phyloP scores from a whole-genome alignment of 2,113 vertebrate species.

The Pristiophorus japonicus region DNA sequence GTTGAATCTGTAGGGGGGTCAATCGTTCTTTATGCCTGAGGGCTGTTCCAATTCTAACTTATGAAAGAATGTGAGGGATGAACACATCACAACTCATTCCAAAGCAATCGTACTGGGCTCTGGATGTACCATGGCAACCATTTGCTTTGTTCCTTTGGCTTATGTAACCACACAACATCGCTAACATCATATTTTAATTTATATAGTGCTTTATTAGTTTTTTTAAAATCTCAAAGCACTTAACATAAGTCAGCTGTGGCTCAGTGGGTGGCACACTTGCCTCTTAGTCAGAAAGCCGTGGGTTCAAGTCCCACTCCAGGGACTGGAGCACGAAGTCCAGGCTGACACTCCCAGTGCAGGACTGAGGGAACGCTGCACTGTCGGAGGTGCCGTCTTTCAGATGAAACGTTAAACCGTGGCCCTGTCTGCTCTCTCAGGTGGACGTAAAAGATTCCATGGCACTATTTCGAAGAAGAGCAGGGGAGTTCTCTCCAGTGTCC shows the following conservation, averaged over 20 bases:
- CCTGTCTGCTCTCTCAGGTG: background rate
- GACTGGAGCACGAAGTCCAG: background rate
- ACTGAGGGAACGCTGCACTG: background rate
- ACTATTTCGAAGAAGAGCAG: too few species aligned
- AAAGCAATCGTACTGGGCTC: background rate
- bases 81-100: background rate
- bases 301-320: background rate
- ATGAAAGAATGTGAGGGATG: background rate
- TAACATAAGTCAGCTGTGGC: background rate
- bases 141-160: background rate
- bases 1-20: too few species aligned
- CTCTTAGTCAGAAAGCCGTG: background rate
- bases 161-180: background rate
- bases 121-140: background rate
- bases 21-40: background rate
- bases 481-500: too few species aligned
- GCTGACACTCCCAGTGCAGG: background rate
- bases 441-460: background rate
- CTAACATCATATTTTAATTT: background rate
- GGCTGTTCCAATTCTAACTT: background rate
- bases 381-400: background rate
- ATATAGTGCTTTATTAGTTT: background rate
- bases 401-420: background rate
- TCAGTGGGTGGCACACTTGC: background rate
- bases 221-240: background rate